Conservation (phyloP, 2,797 vertebrate species). For the Callimico goeldii region DNA sequence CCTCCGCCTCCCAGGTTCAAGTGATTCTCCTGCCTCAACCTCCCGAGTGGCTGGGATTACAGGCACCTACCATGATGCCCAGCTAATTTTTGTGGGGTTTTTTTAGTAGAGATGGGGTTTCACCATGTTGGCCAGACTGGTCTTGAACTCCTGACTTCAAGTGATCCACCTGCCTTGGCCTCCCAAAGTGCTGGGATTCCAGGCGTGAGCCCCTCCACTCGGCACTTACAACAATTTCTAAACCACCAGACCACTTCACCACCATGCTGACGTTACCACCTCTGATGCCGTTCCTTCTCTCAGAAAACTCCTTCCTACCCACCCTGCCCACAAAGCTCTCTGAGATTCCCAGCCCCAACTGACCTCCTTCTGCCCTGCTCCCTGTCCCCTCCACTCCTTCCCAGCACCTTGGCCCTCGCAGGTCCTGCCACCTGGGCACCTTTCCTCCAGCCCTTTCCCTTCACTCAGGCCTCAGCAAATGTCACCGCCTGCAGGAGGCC, state of each 20-base stretch:
- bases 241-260: accelerated
- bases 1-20: no score
- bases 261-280: accelerated
- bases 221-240: not conserved
- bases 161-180: not conserved
- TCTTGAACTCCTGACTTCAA: not conserved
- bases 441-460: no score
- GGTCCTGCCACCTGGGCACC: not conserved
- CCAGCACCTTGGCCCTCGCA: not conserved
- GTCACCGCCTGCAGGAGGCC: not conserved
- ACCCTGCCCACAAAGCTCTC: not conserved
- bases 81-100: not conserved
- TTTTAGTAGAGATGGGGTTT: not conserved
- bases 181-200: not conserved
- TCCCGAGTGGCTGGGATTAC: not conserved
- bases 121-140: not conserved
- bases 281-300: not conserved
- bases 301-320: no score
- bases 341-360: accelerated
- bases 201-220: not conserved
- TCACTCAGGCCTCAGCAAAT: not conserved
- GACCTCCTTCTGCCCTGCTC: not conserved
- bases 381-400: not conserved
- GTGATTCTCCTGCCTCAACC: not conserved
- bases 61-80: not conserved